Percentiles rank a stretch among this genome's conserved stretches.
Evolutionary conservation across 2,888 invertebrate genomes (phyloP).

Genomic region (Chaetoderma sp.): DNA sequence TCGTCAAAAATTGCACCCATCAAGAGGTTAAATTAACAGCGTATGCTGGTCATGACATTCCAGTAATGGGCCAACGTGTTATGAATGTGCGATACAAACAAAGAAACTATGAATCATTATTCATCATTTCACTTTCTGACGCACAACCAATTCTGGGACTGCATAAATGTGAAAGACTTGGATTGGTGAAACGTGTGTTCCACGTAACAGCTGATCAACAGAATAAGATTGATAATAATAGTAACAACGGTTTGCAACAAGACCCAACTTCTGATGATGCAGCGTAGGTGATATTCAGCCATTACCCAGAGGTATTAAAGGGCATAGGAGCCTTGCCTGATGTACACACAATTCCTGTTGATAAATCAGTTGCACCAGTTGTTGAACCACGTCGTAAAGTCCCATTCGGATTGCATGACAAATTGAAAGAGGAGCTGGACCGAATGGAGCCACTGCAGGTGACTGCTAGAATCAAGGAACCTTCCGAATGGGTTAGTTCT

Average conservation of each 20-base stretch:
- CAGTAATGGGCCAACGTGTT: not conserved
- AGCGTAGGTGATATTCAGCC: no score
- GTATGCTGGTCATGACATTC: not conserved
- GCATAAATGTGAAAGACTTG: not conserved
- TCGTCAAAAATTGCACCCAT: no score
- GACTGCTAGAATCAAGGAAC: slow-evolving; percentile 36
- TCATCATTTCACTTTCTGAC: not conserved
- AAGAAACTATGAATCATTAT: not conserved
- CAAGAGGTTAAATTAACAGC: no score
- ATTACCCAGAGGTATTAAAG: slow-evolving; percentile 16
- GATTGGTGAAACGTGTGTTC: slow-evolving; percentile 4
- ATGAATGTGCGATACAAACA: not conserved
- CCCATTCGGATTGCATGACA: slow-evolving; percentile 30
- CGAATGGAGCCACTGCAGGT: slow-evolving; percentile 28
- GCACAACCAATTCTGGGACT: not conserved
- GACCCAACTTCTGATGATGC: no score
- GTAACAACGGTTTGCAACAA: no score
- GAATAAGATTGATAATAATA: no score
- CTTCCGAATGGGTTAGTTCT: slow-evolving; percentile 42
- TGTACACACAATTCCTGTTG: slow-evolving; percentile 25
- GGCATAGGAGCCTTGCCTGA: slow-evolving; percentile 38
- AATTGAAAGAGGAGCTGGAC: slow-evolving; percentile 34
- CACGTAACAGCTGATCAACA: no score
- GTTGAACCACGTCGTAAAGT: slow-evolving; percentile 35
- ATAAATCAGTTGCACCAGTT: slow-evolving; percentile 30